Percentiles rank a stretch among this genome's conserved stretches.
These are phyloP conservation scores for Dysdera silvatica DNA, from an alignment of 1,140 invertebrate species.

Conservation along the genomic window DNA sequence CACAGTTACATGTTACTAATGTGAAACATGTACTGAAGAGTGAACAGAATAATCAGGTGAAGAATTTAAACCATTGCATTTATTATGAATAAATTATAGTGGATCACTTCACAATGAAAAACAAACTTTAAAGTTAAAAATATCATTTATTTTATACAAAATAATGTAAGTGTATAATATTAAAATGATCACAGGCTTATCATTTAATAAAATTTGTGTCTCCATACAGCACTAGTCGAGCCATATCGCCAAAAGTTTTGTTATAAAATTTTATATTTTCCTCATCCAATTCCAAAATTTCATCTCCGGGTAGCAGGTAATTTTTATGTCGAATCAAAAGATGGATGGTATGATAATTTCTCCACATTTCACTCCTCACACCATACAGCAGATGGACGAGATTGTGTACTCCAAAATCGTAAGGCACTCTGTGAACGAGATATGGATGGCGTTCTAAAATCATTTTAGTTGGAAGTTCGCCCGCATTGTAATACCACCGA, in stretches of 20 bases:
- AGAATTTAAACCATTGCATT: no score
- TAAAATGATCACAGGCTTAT: no score
- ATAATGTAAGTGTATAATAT: no score
- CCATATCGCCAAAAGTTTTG: slow-evolving; percentile 41
- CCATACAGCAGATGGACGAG: slow-evolving; percentile 34
- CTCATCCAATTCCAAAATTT: slow-evolving; percentile 36
- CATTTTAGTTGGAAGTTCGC: slow-evolving; percentile 37
- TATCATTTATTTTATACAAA: no score
- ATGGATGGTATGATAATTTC: slow-evolving; percentile 37
- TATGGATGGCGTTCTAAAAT: slow-evolving; percentile 35
- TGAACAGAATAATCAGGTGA: no score
- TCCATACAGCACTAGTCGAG: slow-evolving; percentile 34
- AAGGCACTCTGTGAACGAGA: slow-evolving; percentile 38
- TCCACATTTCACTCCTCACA: slow-evolving; percentile 30
- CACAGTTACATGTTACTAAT: no score
- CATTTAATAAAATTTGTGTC: no score
- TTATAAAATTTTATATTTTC: slow-evolving; percentile 38
- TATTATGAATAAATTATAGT: no score
- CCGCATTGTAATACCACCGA: slow-evolving; percentile 41
- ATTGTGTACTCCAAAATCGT: slow-evolving; percentile 38
- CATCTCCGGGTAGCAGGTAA: slow-evolving; percentile 32
- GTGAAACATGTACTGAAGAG: no score
- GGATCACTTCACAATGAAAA: no score
- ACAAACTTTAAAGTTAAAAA: no score
- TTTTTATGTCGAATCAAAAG: slow-evolving; percentile 37